These are phyloP conservation scores for Proterorhinus semilunaris DNA, from an alignment of 2,113 vertebrate genomes.

Conservation along the genomic window DNA sequence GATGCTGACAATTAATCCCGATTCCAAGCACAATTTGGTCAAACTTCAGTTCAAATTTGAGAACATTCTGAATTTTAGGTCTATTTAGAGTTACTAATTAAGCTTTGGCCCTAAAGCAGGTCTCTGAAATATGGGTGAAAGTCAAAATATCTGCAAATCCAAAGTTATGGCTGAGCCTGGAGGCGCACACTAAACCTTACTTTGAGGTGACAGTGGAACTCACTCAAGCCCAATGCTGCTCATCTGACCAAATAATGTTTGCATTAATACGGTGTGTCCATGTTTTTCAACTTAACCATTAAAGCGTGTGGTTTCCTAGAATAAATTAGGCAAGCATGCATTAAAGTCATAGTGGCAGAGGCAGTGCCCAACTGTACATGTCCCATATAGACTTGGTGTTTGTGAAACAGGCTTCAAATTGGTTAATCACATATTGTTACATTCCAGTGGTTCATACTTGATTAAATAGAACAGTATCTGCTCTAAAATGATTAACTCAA, in stretches of 20 bases:
- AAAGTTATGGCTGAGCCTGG: not conserved
- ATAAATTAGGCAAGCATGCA: not conserved
- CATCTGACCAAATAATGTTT: conserved; percentile 5
- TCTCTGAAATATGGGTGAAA: not conserved
- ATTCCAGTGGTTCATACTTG: conserved; percentile 39
- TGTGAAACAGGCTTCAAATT: conserved; percentile 21
- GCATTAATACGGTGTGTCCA: not conserved
- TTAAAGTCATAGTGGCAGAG: not conserved
- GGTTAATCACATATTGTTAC: conserved; percentile 29
- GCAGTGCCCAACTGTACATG: not conserved
- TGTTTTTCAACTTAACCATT: not conserved
- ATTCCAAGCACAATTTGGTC: too few relatives aligned
- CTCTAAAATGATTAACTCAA: conserved; percentile 43
- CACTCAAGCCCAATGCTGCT: conserved; percentile 4
- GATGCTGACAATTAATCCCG: too few relatives aligned
- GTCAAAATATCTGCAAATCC: not conserved
- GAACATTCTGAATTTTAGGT: not conserved
- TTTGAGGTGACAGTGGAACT: not conserved
- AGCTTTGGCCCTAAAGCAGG: not conserved
- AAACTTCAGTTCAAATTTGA: too few relatives aligned
- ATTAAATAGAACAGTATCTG: conserved; percentile 47
- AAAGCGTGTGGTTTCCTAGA: not conserved
- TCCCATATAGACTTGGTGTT: conserved; percentile 1
- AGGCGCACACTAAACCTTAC: not conserved
- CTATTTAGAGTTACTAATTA: not conserved